Conservation (phyloP, 1,140 invertebrate genomes). For the Hydropsyche tenuis region DNA sequence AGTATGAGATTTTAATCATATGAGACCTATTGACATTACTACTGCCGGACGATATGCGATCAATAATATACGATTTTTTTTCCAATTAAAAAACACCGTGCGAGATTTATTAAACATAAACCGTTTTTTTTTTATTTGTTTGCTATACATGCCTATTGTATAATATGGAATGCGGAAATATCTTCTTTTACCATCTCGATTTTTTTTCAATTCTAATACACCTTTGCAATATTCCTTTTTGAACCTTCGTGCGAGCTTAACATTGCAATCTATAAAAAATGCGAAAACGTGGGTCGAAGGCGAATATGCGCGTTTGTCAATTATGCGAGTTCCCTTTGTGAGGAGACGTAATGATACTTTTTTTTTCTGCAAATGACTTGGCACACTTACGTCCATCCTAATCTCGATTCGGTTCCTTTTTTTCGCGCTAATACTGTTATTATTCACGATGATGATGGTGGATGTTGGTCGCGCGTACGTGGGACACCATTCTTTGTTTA, state of each 20-base stretch:
- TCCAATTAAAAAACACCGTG: neutral
- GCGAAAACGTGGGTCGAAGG: neutral
- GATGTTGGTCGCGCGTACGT: conserved; percentile 1
- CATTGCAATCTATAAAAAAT: conserved; percentile 11
- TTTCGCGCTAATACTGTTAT: conserved; percentile 14
- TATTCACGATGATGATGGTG: conserved; percentile 2
- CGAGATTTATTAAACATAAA: too few species aligned
- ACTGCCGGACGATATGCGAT: neutral
- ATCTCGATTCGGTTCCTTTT: conserved; percentile 5
- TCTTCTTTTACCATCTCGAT: neutral
- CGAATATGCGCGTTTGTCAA: conserved; percentile 15
- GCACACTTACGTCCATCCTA: conserved; percentile 9
- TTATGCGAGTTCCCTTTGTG: conserved; percentile 15
- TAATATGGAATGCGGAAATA: conserved; percentile 4
- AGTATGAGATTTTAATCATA: conserved; percentile 2
- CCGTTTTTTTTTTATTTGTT: too few species aligned
- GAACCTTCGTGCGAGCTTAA: neutral
- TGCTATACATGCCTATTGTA: neutral
- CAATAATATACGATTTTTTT: neutral
- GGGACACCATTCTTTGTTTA: conserved; percentile 18
- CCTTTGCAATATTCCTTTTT: neutral
- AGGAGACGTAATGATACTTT: conserved; percentile 3
- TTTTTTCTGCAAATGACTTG: conserved; percentile 13
- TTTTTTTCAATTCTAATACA: neutral
- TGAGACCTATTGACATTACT: conserved; percentile 21